Conservation (phyloP, 1,140 invertebrate species). For the Panulirus ornatus region DNA sequence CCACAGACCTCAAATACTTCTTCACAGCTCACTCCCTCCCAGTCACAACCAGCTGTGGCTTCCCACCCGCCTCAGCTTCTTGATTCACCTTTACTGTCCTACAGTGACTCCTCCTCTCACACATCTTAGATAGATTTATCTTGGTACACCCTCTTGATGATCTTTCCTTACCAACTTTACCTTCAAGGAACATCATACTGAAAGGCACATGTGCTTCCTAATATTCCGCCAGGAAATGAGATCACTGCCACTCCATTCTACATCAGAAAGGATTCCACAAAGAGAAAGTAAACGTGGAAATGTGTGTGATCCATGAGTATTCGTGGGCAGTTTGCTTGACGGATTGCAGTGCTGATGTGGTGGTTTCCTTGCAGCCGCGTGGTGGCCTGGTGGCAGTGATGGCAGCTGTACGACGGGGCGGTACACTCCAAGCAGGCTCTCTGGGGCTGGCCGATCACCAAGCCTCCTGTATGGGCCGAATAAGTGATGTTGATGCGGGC, state of each 20-base stretch:
- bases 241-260: background rate
- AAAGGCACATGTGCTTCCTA: constrained; percentile 9
- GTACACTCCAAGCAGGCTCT: constrained; percentile 16
- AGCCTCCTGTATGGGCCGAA: constrained; percentile 31
- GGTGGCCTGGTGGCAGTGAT: constrained; percentile 37
- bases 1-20: background rate
- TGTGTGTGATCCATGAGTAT: constrained; percentile 8
- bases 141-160: background rate
- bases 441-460: constrained; percentile 28
- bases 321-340: constrained; percentile 7
- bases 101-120: background rate
- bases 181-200: background rate
- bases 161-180: background rate
- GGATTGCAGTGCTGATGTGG: constrained; percentile 56
- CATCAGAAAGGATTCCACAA: constrained; percentile 12
- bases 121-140: background rate
- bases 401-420: constrained; percentile 37
- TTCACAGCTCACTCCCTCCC: constrained; percentile 2
- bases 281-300: background rate
- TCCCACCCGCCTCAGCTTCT: background rate
- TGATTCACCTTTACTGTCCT: background rate
- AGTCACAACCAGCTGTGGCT: background rate
- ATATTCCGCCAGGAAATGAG: background rate
- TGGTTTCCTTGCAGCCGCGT: constrained; percentile 69
- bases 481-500: constrained; percentile 16